Evolutionary conservation across 92 coral and sea anemone species (phyloP), one percentile per base, ranked within the genome.

Genomic region (Porites rus): DNA sequence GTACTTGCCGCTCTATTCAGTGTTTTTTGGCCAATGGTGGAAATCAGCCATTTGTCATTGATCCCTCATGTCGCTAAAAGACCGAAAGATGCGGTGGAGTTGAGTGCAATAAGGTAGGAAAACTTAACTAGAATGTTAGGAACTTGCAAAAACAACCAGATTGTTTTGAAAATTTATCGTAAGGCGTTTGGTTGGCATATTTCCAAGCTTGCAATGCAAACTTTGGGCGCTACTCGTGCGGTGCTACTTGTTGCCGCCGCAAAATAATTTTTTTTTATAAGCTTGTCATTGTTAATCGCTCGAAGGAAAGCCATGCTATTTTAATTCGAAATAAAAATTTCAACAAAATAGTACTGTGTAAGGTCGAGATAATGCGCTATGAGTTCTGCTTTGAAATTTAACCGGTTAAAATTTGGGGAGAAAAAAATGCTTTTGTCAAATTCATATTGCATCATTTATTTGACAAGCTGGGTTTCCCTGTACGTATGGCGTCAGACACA

Each of bases 1-100:
- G 69, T 88, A 7, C 67, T 95, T 5, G 93, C 89, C 17, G 84
- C 91, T 22, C 64, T 95, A 22, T 95, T 95, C 20, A 95, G 94
- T 75, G 77, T 93, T 24, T 92, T 92, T 51, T 95, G 98, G 98
- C 98, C 98, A 0, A 95, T 95, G 98, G 98, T 95, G 28, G 98
- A 95, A 73, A 95, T 95, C 51, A 95, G 98, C 38, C 98, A 95
- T 86, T 87, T 95, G 21, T 95, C 98, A 11, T 83, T 95, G 10
- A 95, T 95, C 92, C 98, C 98, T 18, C 88, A 74, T 11, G 96
- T 95, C 31, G 98, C 96, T 10, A 93, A 91, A 83, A 86, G 96
- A 52, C 72, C 88, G 8, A 95, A 93, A 76, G 98, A 95, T 54
- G 94, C 88, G 1, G 78, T 95, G 21, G 98, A 92, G 22, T 74